These are phyloP conservation scores for Montifringilla adamsi DNA, from an alignment of 2,113 vertebrate genomes.

Conservation along the genomic window DNA sequence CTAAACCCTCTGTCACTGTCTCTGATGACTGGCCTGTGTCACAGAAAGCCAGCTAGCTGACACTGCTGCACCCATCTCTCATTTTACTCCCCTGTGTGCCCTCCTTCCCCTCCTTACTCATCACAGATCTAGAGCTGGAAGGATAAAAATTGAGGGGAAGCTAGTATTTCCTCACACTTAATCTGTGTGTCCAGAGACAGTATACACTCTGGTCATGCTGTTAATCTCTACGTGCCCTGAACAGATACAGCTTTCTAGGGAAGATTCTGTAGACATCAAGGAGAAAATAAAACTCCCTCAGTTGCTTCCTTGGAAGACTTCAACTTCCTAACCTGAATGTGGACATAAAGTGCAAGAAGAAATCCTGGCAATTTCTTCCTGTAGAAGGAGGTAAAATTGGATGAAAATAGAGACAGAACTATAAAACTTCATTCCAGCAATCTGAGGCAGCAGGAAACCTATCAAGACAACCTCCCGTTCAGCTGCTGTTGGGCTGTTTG, in stretches of 20 bases:
- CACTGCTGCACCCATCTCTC: not conserved
- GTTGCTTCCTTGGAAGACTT: not conserved
- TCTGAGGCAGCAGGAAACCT: not conserved
- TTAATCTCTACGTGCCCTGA: constrained; percentile 20
- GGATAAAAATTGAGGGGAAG: not conserved
- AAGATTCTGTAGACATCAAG: not conserved
- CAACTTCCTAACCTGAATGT: not conserved
- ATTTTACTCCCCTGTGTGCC: not conserved
- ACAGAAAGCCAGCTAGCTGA: not conserved
- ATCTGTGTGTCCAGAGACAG: constrained; percentile 15
- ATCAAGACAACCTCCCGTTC: not conserved
- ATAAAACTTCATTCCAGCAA: not conserved
- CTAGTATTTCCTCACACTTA: constrained; percentile 15
- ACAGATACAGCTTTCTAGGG: constrained; percentile 44
- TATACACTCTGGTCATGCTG: not conserved
- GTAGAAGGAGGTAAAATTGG: constrained; percentile 2
- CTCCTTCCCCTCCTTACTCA: not conserved
- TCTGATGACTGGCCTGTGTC: not conserved
- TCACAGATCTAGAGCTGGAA: constrained; percentile 5
- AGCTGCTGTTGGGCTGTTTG: not conserved
- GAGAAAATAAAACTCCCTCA: constrained; percentile 26
- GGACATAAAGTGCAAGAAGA: not conserved
- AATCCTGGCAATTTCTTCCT: constrained; percentile 19
- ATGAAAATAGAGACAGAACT: not conserved
- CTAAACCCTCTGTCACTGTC: not conserved